phyloP scores from a whole-genome alignment of 1,140 invertebrate species.

The Cepaea nemoralis region DNA sequence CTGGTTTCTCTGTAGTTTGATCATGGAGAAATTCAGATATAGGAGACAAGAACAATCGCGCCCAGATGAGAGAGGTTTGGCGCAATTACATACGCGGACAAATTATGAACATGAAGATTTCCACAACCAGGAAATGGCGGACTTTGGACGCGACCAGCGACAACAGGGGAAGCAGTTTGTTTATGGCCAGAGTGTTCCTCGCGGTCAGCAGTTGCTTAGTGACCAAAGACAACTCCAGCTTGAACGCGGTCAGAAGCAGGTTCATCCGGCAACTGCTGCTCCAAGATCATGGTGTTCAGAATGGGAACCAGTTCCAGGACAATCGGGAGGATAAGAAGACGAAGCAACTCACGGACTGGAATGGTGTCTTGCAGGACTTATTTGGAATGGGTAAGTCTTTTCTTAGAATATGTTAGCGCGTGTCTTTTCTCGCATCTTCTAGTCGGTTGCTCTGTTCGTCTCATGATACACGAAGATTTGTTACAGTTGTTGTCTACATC shows the following conservation, averaged over 20 bases:
- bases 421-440: too few species aligned
- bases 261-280: neutral
- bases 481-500: too few species aligned
- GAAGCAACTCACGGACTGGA: slow-evolving; percentile 50
- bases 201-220: neutral
- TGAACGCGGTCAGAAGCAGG: neutral
- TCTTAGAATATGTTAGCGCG: too few species aligned
- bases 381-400: slow-evolving; percentile 55
- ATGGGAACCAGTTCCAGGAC: neutral
- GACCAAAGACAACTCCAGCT: neutral
- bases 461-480: too few species aligned
- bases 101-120: neutral
- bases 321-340: neutral
- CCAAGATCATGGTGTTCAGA: neutral
- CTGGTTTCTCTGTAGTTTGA: too few species aligned
- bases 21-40: slow-evolving; percentile 11
- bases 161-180: neutral
- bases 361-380: slow-evolving; percentile 51
- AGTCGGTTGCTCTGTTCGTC: too few species aligned
- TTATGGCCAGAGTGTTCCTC: neutral
- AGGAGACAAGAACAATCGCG: neutral
- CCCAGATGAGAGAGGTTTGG: neutral
- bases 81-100: neutral
- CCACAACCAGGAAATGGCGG: neutral
- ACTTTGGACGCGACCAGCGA: neutral